Evolutionary conservation across 23 tunicate species (phyloP).

Genomic region (Aplidium turbinatum): DNA sequence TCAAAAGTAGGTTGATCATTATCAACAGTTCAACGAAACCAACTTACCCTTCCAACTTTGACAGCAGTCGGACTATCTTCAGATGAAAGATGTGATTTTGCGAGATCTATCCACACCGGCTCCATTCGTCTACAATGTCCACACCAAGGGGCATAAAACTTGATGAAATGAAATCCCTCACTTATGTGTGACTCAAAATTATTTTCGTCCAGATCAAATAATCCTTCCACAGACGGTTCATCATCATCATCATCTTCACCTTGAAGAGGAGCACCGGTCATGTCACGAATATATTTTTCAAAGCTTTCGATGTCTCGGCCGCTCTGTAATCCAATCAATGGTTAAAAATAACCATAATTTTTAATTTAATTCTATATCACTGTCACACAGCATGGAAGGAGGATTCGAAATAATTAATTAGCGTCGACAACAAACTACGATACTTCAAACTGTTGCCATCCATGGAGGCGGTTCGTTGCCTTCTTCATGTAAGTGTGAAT

Average conservation of each 20-base stretch:
- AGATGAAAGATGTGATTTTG: conserved; percentile 34
- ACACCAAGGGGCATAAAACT: conserved; percentile 95
- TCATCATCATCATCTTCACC: not conserved
- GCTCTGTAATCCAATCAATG: not conserved
- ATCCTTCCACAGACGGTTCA: conserved; percentile 43
- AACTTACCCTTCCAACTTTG: conserved; percentile 65
- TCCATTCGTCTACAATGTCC: conserved; percentile 85
- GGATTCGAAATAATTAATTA: too few relatives aligned
- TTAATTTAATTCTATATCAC: not conserved
- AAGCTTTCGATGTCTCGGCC: too few relatives aligned
- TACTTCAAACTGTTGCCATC: too few relatives aligned
- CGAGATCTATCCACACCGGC: conserved; percentile 81
- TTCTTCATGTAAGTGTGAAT: too few relatives aligned
- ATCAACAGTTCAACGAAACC: not conserved
- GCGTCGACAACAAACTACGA: too few relatives aligned
- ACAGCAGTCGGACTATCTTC: conserved; percentile 31
- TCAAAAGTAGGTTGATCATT: too few relatives aligned
- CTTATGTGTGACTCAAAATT: conserved; percentile 50
- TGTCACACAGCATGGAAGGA: too few relatives aligned
- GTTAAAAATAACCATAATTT: not conserved
- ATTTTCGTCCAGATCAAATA: conserved; percentile 62
- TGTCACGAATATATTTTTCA: too few relatives aligned
- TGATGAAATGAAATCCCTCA: conserved; percentile 65
- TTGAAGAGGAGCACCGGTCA: not conserved
- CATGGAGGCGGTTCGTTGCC: too few relatives aligned